phyloP scores from a whole-genome alignment of 2,888 invertebrate species.

The Tromatobia lineatoria region DNA sequence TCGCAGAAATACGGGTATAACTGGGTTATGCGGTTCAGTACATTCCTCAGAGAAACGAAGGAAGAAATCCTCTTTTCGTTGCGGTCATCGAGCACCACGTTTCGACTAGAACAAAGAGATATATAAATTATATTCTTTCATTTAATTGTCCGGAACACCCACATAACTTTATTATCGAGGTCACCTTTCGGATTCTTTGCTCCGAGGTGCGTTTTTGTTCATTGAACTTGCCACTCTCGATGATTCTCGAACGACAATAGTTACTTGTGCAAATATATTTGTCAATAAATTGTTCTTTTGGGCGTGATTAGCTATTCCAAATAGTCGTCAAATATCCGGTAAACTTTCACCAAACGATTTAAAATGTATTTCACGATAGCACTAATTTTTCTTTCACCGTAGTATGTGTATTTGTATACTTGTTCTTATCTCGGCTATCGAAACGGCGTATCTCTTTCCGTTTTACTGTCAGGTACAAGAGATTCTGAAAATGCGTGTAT shows the following conservation, averaged over 20 bases:
- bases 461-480: conserved; percentile 38
- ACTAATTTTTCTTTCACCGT: not conserved
- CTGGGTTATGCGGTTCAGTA: conserved; percentile 73
- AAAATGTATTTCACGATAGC: not conserved
- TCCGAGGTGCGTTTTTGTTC: not conserved
- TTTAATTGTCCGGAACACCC: conserved; percentile 67
- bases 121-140: conserved; percentile 61
- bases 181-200: conserved; percentile 46
- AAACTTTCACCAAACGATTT: conserved; percentile 69
- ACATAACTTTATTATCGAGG: conserved; percentile 67
- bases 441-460: conserved; percentile 40
- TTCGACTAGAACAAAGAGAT: conserved; percentile 58
- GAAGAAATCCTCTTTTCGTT: conserved; percentile 72
- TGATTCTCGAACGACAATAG: conserved; percentile 1
- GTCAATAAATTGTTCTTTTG: not conserved
- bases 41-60: conserved; percentile 69
- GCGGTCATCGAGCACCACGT: conserved; percentile 70
- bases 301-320: conserved; percentile 43
- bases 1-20: conserved; percentile 67
- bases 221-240: conserved; percentile 10
- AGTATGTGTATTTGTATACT: not conserved
- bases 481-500: conserved; percentile 48
- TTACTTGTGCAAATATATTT: not conserved
- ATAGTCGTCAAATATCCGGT: conserved; percentile 52
- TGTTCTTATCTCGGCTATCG: conserved; percentile 43